phyloP scores from a whole-genome alignment of 2,113 vertebrate genomes.

The Hippopotamus amphibius region DNA sequence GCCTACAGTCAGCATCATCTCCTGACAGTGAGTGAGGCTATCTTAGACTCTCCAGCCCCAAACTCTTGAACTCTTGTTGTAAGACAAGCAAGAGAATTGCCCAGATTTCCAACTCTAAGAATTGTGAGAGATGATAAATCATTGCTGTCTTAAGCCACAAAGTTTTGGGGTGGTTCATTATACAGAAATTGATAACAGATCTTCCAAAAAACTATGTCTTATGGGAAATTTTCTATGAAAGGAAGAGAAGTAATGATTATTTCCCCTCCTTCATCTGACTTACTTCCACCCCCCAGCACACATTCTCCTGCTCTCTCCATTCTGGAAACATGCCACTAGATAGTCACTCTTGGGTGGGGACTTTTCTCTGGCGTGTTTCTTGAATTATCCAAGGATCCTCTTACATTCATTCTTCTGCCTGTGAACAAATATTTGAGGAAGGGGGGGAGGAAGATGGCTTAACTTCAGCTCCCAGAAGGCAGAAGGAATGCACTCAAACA shows the following conservation, averaged over 20 bases:
- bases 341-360: not conserved
- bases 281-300: not conserved
- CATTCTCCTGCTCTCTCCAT: not conserved
- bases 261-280: not conserved
- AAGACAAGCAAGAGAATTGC: not conserved
- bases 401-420: not conserved
- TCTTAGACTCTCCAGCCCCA: not conserved
- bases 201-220: not conserved
- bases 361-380: not conserved
- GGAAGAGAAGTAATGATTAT: not conserved
- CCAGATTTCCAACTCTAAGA: not conserved
- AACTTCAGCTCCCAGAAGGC: not conserved
- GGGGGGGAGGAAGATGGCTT: not conserved
- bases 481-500: not conserved
- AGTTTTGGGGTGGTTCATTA: not conserved
- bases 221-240: not conserved
- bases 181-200: not conserved
- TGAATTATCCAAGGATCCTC: not conserved
- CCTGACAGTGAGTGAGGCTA: not conserved
- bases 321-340: not conserved
- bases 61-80: not conserved
- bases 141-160: not conserved
- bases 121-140: not conserved
- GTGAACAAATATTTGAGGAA: conserved; percentile 7
- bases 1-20: not conserved